A percentile compares a stretch with the other conserved stretches of the same genome.
These are phyloP conservation scores for Acrocera orbiculus DNA, from an alignment of 2,888 invertebrate genomes.

Conservation along the genomic window DNA sequence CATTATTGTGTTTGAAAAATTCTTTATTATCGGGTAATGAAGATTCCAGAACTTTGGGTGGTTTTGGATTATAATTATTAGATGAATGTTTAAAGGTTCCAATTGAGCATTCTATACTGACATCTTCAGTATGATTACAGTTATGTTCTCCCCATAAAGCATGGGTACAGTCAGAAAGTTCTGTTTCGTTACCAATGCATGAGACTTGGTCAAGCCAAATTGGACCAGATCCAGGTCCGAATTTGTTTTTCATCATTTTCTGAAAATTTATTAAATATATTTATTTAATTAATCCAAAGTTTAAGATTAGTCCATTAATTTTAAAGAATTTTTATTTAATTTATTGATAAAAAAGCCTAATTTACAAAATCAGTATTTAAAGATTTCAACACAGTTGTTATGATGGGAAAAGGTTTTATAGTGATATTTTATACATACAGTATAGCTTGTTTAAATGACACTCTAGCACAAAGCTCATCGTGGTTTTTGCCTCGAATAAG, in stretches of 20 bases:
- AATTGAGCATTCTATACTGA: constrained; percentile 34
- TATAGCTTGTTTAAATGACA: too few species aligned
- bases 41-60: constrained; percentile 3
- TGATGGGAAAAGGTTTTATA: too few species aligned
- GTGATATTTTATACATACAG: too few species aligned
- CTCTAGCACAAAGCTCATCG: too few species aligned
- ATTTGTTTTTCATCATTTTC: too few species aligned
- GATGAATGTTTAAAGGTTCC: constrained; percentile 16
- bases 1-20: constrained; percentile 19
- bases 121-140: constrained; percentile 57
- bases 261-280: too few species aligned
- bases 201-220: constrained; percentile 55
- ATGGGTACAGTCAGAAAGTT: constrained; percentile 43
- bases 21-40: constrained; percentile 13
- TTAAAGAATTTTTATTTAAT: constrained; percentile 23
- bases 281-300: too few species aligned
- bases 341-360: constrained; percentile 14
- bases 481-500: too few species aligned
- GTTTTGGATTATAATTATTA: neutral
- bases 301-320: too few species aligned
- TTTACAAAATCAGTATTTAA: neutral
- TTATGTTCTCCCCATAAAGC: constrained; percentile 52
- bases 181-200: constrained; percentile 48
- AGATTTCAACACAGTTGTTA: too few species aligned
- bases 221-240: constrained; percentile 36